Base-by-base conservation (phyloP, 1,140 invertebrate species). In the Asbolus verrucosus region DNA sequence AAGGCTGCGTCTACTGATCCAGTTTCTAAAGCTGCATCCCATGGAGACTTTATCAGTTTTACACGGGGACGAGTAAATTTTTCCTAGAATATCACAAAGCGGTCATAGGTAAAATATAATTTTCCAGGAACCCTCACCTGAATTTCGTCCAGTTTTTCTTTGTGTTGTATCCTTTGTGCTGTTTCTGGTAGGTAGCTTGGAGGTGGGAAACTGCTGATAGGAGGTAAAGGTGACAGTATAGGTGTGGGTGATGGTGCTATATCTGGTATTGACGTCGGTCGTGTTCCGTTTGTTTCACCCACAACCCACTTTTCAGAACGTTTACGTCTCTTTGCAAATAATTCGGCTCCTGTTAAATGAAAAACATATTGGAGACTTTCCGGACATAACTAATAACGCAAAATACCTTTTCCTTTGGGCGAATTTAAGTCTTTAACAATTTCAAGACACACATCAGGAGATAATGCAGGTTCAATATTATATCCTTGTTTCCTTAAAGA, bases 301-400 rank as follows among this genome's bases (percentile, higher is more conserved):
- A 95, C 90, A 11, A 95, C 87, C 91, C 92, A 96, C 81, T 94
- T 93, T 77, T 94, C 92, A 3, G 92, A 91, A 74, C 90, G 88
- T 85, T 92, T 92, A 78, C 92, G 90, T 41, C 94, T 87, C 79
- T 94, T 94, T 13, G 92, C 92, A 83, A 95, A 95, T 75, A 95
- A 85, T 82, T 93, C 91, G 9, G 93, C 93, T 66, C 93, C 92
- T 92, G 71, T 30, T 27, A 65, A 62, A 61, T 21, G 8, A 30
- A 65, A 30, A 36, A 27, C 31, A 21, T 19, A 66, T n/a, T n/a
- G n/a, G n/a, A 38, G 24, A 5, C 24, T 65, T 19, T 24, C 9
- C 11, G n/a, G 4, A 16, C 31, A 66, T 16, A 54, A 33, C 30
- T 5, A 1, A 14, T 43, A 8, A 21, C 4, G n/a, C 8, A 36